A percentile compares a stretch with the other conserved stretches of the same genome.
phyloP scores from a whole-genome alignment of 2,888 invertebrate species.

The Villa cingulata region DNA sequence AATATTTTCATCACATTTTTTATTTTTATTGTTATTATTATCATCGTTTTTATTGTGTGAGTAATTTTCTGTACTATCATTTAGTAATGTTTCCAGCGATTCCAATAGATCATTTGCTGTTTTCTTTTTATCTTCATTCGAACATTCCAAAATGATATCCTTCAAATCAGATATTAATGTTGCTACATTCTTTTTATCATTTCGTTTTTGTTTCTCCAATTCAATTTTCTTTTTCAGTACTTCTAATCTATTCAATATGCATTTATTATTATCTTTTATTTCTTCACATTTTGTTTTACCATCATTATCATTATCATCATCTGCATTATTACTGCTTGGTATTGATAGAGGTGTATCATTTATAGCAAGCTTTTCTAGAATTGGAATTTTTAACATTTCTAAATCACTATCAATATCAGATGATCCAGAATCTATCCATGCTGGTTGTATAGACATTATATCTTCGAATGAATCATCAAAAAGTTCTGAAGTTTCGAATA shows the following conservation, averaged over 20 bases:
- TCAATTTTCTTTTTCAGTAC: background rate
- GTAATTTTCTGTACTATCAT: conserved; percentile 2
- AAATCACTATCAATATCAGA: conserved; percentile 21
- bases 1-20: too few relatives aligned
- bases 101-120: conserved; percentile 19
- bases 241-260: background rate
- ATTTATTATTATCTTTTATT: too few relatives aligned
- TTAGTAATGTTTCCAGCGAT: conserved; percentile 18
- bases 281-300: background rate
- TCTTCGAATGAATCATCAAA: conserved; percentile 21
- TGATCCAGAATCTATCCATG: conserved; percentile 18
- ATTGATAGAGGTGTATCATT: too few relatives aligned
- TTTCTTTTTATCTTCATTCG: conserved; percentile 16
- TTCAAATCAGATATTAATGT: conserved; percentile 19
- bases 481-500: too few relatives aligned
- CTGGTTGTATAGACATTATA: conserved; percentile 14
- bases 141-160: conserved; percentile 16
- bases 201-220: too few relatives aligned
- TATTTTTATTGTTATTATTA: too few relatives aligned
- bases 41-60: too few relatives aligned
- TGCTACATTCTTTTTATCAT: conserved; percentile 15
- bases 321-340: too few relatives aligned
- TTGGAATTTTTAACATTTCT: conserved; percentile 22
- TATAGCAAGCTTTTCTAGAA: conserved; percentile 5
- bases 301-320: background rate